Evolutionary conservation across 2,888 invertebrate genomes (phyloP).

Genomic region (Melangyna quadrimaculata): DNA sequence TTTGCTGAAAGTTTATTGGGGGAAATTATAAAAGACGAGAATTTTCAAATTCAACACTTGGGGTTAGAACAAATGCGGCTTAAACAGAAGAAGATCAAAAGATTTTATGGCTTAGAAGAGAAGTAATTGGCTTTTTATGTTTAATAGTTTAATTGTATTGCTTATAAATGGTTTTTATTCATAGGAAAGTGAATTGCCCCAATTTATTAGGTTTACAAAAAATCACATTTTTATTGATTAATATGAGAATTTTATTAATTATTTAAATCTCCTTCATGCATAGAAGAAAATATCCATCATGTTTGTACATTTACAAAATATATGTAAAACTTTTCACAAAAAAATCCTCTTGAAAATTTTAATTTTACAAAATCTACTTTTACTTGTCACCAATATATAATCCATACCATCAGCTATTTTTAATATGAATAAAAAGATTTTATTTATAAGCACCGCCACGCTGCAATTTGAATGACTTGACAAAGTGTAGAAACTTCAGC

Average conservation of each 20-base stretch:
- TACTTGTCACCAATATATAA: too few relatives aligned
- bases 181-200: neutral
- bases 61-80: constrained; percentile 7
- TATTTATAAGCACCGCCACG: constrained; percentile 18
- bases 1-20: constrained; percentile 10
- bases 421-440: neutral
- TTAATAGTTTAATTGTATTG: constrained; percentile 23
- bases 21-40: constrained; percentile 21
- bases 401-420: neutral
- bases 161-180: neutral
- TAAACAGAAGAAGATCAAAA: constrained; percentile 41
- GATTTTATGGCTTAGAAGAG: constrained; percentile 49
- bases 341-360: neutral
- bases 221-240: neutral
- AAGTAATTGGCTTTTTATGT: constrained; percentile 52
- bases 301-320: too few relatives aligned
- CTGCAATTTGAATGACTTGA: constrained; percentile 37
- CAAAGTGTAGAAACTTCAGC: constrained; percentile 32
- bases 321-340: too few relatives aligned
- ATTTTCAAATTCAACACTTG: constrained; percentile 38
- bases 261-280: neutral
- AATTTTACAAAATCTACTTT: neutral
- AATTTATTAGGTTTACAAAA: neutral
- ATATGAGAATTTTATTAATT: neutral
- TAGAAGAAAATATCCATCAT: neutral